Conservation (phyloP, 1,140 invertebrate species). For the Eurosta solidaginis region DNA sequence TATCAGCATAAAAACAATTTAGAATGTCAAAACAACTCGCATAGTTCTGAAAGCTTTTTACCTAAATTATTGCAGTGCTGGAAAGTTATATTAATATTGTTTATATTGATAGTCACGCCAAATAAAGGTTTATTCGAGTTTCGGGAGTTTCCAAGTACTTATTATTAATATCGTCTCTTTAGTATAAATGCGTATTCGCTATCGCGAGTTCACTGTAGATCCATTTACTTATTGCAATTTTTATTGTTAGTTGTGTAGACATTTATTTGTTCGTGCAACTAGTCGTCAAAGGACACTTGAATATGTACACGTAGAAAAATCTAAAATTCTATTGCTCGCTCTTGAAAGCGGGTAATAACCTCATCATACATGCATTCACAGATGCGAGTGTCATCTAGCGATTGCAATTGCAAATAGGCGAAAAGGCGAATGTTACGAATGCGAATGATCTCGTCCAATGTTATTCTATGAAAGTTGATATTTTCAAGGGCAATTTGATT, state of each 20-base stretch:
- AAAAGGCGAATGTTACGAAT: conserved; percentile 9
- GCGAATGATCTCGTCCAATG: conserved; percentile 20
- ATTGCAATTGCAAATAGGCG: conserved; percentile 15
- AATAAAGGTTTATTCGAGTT: no score
- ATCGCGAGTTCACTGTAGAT: no score
- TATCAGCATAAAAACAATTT: no score
- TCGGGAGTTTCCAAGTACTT: no score
- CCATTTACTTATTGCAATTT: no score
- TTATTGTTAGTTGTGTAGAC: background rate
- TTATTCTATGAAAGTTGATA: conserved; percentile 29
- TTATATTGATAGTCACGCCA: no score
- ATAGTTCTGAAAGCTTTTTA: no score
- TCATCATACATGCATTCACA: background rate
- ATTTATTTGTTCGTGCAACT: background rate
- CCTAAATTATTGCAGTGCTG: no score
- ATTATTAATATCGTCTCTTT: no score
- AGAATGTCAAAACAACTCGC: no score
- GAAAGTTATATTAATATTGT: no score
- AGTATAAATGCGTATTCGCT: no score
- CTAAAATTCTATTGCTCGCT: background rate
- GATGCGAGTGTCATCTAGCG: background rate
- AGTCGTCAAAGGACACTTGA: conserved; percentile 1
- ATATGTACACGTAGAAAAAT: background rate
- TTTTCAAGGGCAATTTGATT: conserved; percentile 26
- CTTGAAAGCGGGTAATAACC: conserved; percentile 25